These are phyloP conservation scores for Lithophane semibrunnea DNA, from an alignment of 2,888 invertebrate genomes.

Conservation along the genomic window DNA sequence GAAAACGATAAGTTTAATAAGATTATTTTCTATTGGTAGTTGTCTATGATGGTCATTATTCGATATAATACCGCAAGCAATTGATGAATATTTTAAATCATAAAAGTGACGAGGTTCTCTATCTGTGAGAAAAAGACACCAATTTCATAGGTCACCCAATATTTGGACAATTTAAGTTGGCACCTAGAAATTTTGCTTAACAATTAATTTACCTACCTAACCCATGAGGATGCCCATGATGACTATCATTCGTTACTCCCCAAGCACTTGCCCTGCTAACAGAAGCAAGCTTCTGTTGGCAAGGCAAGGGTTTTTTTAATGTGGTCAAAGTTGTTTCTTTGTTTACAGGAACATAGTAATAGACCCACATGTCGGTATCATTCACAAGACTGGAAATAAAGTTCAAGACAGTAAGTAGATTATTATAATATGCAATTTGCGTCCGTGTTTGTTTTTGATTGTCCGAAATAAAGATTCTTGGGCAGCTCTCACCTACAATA, in stretches of 20 bases:
- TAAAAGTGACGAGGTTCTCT: too few relatives aligned
- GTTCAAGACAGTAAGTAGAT: constrained; percentile 32
- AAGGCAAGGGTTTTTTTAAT: too few relatives aligned
- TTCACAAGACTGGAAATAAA: constrained; percentile 33
- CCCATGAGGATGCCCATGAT: background rate
- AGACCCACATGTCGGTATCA: constrained; percentile 12
- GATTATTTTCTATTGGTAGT: too few relatives aligned
- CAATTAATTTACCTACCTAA: background rate
- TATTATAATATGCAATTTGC: background rate
- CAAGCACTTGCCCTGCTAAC: background rate
- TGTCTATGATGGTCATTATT: too few relatives aligned
- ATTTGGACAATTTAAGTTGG: background rate
- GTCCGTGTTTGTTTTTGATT: background rate
- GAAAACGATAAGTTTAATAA: too few relatives aligned
- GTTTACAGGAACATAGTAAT: constrained; percentile 33
- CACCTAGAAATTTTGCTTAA: background rate
- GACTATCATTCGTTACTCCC: background rate
- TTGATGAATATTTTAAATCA: too few relatives aligned
- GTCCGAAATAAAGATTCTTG: background rate
- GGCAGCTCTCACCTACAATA: background rate
- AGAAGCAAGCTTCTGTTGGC: background rate
- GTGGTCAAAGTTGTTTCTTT: background rate
- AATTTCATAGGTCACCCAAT: too few relatives aligned
- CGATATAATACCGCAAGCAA: too few relatives aligned
- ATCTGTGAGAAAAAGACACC: too few relatives aligned